Base-by-base conservation (phyloP, 2,888 invertebrate genomes). In the Yponomeuta evonymella region DNA sequence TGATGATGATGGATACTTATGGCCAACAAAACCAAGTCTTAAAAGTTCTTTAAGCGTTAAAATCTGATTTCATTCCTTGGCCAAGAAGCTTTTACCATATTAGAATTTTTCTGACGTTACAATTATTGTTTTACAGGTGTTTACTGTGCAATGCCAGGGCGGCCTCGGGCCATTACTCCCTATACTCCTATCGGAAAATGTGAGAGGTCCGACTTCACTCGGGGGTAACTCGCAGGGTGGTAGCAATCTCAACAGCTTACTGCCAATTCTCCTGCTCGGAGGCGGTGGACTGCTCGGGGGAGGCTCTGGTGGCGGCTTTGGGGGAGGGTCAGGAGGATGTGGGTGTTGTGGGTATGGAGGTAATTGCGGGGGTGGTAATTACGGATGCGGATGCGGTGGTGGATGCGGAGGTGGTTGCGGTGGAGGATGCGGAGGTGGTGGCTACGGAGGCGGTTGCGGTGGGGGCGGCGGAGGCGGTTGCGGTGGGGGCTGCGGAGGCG, bases 391-490 rank as follows among this genome's bases (percentile, higher is more conserved):
- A 29, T 11, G 51, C 43, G 67, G 67, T 36, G 33, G 33, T 12
- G 67, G 67, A 8, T 15, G 36, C n/a, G n/a, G 33, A 10, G 51
- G 51, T 15, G 51, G 51, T 15, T 12, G 51, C 8, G 51, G 51
- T 58, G 51, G 51, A 10, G 30, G 64, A n/a, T 48, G 68, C 6
- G 48, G 48, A 9, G 51, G 68, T 30, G 30, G 48, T 8, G 48
- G 48, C 10, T 64, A 6, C 12, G 8, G 23, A 10, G 64, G 64
- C 2, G 64, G 64, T n/a, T 5, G 23, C 15, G 6, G 10, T 6
- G 64, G 36, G 36, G 64, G 75, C 1, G 75, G 76, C 1, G 36
- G 36, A 72, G 77, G 71, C 69, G 75, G 72, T 73, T 75, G 72
- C 73, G 74, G 73, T 51, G 75, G 75, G 0, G 76, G 76, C 64